phyloP scores from a whole-genome alignment of 1,140 invertebrate genomes.

The Listronotus oregonensis region DNA sequence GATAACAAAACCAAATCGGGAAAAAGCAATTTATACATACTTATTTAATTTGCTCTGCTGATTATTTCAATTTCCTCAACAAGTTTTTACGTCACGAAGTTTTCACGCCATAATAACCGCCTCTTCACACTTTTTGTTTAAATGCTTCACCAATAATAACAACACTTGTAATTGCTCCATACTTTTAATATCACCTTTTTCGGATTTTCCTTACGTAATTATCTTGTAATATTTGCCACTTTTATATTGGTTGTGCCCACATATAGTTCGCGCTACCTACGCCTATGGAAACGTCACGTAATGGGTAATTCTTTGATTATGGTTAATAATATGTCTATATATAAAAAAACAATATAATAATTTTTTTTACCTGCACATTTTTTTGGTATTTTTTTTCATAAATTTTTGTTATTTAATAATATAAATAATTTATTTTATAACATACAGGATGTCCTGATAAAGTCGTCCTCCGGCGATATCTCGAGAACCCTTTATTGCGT shows the following conservation, averaged over 20 bases:
- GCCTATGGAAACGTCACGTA: constrained; percentile 26
- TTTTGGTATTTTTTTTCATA: too few species aligned
- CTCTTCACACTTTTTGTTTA: constrained; percentile 21
- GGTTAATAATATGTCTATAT: too few species aligned
- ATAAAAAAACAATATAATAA: too few species aligned
- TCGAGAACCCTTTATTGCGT: too few species aligned
- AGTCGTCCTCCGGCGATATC: too few species aligned
- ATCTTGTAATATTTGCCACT: constrained; percentile 29
- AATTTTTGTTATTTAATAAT: too few species aligned
- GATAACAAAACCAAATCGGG: not conserved
- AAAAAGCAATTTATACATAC: constrained; percentile 1
- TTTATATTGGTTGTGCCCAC: constrained; percentile 30
- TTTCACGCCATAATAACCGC: constrained; percentile 21
- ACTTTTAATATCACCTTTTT: constrained; percentile 33
- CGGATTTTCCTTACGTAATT: constrained; percentile 30
- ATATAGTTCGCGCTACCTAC: constrained; percentile 25
- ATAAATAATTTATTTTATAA: too few species aligned
- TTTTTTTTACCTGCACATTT: too few species aligned
- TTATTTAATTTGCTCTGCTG: constrained; percentile 14
- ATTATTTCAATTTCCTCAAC: constrained; percentile 18
- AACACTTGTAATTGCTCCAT: constrained; percentile 30
- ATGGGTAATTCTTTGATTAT: constrained; percentile 9
- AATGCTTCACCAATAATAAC: constrained; percentile 25
- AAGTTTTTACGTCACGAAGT: not conserved
- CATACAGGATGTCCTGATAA: too few species aligned